phyloP scores from a whole-genome alignment of 1,140 invertebrate species.

The Homalodisca vitripennis region DNA sequence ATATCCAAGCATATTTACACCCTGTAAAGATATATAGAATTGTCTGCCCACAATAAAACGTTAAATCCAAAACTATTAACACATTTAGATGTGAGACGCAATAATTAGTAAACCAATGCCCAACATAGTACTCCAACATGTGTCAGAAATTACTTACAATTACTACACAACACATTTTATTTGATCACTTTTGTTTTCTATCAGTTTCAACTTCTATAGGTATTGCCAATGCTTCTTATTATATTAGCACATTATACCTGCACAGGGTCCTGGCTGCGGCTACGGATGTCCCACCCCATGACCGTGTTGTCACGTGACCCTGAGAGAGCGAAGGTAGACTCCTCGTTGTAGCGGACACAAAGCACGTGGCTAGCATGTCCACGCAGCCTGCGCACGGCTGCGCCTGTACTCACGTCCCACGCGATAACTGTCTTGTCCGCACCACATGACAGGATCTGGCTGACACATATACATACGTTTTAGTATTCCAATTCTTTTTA shows the following conservation, averaged over 20 bases:
- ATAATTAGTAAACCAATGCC: background rate
- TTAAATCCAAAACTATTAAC: too few species aligned
- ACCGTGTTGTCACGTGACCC: slow-evolving; percentile 91
- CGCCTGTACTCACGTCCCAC: slow-evolving; percentile 87
- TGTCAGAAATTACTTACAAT: background rate
- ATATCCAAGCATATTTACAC: too few species aligned
- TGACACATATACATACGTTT: slow-evolving; percentile 36
- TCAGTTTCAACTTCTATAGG: background rate
- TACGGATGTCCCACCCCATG: slow-evolving; percentile 84
- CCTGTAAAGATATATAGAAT: too few species aligned
- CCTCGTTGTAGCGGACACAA: slow-evolving; percentile 90
- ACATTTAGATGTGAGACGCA: background rate
- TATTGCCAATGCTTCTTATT: background rate
- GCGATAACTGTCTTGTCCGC: slow-evolving; percentile 85
- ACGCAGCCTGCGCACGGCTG: slow-evolving; percentile 75
- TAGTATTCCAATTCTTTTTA: background rate
- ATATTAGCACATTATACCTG: slow-evolving; percentile 52
- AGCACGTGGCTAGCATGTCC: slow-evolving; percentile 87
- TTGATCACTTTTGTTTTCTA: background rate
- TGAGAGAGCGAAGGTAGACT: slow-evolving; percentile 85
- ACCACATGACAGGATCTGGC: slow-evolving; percentile 84
- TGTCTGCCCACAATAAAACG: too few species aligned
- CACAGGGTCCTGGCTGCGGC: slow-evolving; percentile 69
- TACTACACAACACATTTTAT: background rate
- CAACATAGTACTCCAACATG: background rate